Base-by-base conservation (phyloP, 2,113 vertebrate species). In the Atrichornis clamosus region DNA sequence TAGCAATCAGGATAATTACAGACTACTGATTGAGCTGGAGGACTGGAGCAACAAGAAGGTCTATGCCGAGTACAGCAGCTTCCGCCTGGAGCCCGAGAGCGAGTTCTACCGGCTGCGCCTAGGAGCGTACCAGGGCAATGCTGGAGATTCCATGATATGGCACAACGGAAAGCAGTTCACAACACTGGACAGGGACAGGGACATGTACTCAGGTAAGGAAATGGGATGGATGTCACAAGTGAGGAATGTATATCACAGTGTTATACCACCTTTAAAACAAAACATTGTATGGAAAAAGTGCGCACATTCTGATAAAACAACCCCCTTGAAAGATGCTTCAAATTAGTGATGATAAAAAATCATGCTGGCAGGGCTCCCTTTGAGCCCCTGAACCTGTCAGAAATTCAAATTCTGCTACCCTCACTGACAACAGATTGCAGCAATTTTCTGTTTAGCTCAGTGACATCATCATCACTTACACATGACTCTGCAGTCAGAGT, bases 1-100 rank as follows among this genome's bases (percentile, higher is more conserved):
- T 84, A 98, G 97, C 60, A 99, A 99, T 84, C 99, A 99, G 96
- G 98, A 99, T 4, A 99, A 99, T 97, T 99, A 99, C 90, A 99
- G 98, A 87, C 90, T 99, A 82, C 92, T 99, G 98, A 98, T 99
- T 47, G 99, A 99, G 96, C 82, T 99, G 95, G 99, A 99, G 98
- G 99, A 99, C 98, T 99, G 99, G 99, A 98, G 98, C 72, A 99
- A 99, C 89, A 99, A 99, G 96, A 99, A 99, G 92, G 99, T 99
- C 35, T 99, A 99, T 0, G 99, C 99, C 0, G 99, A 99, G 97
- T 99, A 99, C 78, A 99, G 99, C 97, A 99, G 99, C 94, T 99
- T 99, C 96, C 99, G 97, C 42, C 96, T 99, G 94, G 99, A 99
- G 96, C 84, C 99, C 0, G 99, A 99, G 96, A 99, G 97, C 2